phyloP scores from a whole-genome alignment of 64 coral and sea anemone genomes.

The Actinia equina region DNA sequence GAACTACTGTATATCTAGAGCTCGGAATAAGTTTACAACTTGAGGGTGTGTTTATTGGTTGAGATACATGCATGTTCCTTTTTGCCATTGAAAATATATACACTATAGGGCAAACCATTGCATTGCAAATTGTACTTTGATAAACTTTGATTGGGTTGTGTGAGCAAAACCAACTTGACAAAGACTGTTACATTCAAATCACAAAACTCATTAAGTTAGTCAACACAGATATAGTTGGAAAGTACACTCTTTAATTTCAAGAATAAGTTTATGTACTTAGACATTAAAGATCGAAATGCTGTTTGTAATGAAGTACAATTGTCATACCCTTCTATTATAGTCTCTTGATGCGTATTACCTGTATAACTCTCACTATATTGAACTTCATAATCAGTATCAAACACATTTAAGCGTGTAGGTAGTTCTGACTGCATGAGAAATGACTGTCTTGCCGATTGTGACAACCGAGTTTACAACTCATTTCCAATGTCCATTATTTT shows the following conservation, averaged over 20 bases:
- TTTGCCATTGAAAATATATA: too few species aligned
- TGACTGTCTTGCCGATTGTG: conserved; percentile 16
- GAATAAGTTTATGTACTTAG: conserved; percentile 36
- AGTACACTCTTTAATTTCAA: conserved; percentile 29
- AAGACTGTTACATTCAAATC: too few species aligned
- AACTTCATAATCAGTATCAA: conserved; percentile 52
- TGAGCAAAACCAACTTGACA: too few species aligned
- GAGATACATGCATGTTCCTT: too few species aligned
- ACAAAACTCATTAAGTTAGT: too few species aligned
- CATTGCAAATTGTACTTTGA: too few species aligned
- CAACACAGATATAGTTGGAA: background rate
- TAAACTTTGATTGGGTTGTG: too few species aligned
- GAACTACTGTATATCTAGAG: too few species aligned
- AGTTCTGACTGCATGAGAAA: conserved; percentile 41
- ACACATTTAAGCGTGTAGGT: conserved; percentile 32
- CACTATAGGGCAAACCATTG: too few species aligned
- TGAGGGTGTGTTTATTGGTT: too few species aligned
- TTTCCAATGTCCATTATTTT: conserved; percentile 44
- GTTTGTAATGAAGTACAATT: conserved; percentile 55
- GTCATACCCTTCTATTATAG: conserved; percentile 36
- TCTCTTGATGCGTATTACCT: conserved; percentile 32
- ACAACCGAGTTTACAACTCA: conserved; percentile 29
- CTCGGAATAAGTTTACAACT: too few species aligned
- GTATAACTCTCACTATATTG: conserved; percentile 60
- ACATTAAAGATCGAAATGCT: conserved; percentile 44